Conservation (phyloP, 2,888 invertebrate genomes). For the Pyralis farinalis region DNA sequence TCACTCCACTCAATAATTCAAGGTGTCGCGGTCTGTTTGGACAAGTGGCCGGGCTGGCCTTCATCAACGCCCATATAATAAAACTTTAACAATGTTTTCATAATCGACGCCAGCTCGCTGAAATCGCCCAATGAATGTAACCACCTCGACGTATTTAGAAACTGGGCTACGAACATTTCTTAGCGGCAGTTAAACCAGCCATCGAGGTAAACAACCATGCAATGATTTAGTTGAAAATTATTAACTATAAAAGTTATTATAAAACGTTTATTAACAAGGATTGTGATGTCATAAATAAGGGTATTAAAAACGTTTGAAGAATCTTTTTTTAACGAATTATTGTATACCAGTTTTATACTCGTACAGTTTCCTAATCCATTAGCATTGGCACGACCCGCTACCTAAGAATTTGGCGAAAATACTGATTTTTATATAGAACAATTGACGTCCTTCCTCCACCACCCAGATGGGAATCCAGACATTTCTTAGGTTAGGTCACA, state of each 20-base stretch:
- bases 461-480: too few relatives aligned
- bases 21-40: conserved; percentile 66
- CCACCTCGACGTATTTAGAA: conserved; percentile 54
- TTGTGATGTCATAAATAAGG: background rate
- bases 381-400: too few relatives aligned
- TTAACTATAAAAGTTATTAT: too few relatives aligned
- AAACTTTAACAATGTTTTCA: conserved; percentile 79
- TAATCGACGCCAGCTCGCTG: conserved; percentile 57
- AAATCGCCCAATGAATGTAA: conserved; percentile 45
- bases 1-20: conserved; percentile 71
- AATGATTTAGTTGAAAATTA: background rate
- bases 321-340: too few relatives aligned
- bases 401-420: too few relatives aligned
- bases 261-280: background rate
- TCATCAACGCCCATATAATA: conserved; percentile 73
- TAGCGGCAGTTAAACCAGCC: conserved; percentile 37
- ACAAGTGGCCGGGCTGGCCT: conserved; percentile 71
- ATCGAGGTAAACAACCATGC: conserved; percentile 30
- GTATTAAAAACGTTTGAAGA: too few relatives aligned
- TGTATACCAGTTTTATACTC: too few relatives aligned
- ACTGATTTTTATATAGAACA: too few relatives aligned
- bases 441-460: too few relatives aligned
- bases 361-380: too few relatives aligned
- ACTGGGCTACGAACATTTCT: conserved; percentile 55
- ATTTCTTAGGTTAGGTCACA: too few relatives aligned